phyloP scores from a whole-genome alignment of 1,140 invertebrate genomes.

The Brachionus calyciflorus region DNA sequence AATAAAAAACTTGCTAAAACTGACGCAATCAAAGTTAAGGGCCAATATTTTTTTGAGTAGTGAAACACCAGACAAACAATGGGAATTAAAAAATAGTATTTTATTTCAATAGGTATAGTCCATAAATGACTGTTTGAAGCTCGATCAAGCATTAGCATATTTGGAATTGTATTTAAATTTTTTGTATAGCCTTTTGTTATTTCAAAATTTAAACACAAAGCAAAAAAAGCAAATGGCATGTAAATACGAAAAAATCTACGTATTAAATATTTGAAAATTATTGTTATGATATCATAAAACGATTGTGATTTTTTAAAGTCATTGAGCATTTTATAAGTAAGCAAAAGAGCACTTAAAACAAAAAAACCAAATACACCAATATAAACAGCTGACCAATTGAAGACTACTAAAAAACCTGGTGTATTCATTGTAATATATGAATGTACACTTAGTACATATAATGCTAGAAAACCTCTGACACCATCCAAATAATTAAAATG shows the following conservation, averaged over 20 bases:
- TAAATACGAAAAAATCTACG: too few species aligned
- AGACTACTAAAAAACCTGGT: neutral
- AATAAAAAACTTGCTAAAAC: neutral
- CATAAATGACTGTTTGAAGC: neutral
- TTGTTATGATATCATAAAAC: neutral
- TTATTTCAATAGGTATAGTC: constrained; percentile 10
- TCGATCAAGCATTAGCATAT: neutral
- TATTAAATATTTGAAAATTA: constrained; percentile 5
- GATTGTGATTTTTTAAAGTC: neutral
- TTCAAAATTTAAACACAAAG: neutral
- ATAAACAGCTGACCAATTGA: neutral
- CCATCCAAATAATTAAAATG: too few species aligned
- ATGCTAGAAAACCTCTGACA: too few species aligned
- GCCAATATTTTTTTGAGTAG: neutral
- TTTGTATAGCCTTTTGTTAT: neutral
- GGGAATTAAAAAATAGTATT: constrained; percentile 24
- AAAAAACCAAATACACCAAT: constrained; percentile 30
- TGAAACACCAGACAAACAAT: neutral
- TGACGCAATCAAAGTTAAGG: neutral
- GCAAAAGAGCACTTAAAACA: constrained; percentile 6
- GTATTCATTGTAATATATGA: too few species aligned
- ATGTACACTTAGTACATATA: too few species aligned
- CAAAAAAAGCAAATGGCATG: neutral
- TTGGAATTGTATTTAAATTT: neutral
- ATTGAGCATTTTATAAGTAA: constrained; percentile 23